These are phyloP conservation scores for Astropecten irregularis DNA, from an alignment of 53 echinoderm and acorn worm genomes.

Conservation along the genomic window DNA sequence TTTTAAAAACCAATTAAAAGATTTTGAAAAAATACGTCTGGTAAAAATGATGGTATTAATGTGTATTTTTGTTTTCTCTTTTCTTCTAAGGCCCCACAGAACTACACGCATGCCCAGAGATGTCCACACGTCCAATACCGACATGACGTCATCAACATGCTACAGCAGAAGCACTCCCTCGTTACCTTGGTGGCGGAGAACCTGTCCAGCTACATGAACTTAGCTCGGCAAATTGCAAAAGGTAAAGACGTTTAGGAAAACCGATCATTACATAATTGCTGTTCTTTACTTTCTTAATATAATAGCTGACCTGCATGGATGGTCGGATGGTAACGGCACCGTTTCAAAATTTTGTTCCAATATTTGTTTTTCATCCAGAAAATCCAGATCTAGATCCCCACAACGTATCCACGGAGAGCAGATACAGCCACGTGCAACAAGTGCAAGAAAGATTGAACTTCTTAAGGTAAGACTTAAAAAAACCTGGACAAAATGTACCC, in stretches of 20 bases:
- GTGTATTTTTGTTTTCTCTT: background rate
- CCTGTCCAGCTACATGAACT: conserved; percentile 93
- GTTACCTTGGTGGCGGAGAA: conserved; percentile 97
- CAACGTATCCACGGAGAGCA: conserved; percentile 71
- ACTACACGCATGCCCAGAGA: conserved; percentile 93
- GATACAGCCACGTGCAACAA: conserved; percentile 95
- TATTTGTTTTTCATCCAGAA: too few relatives aligned
- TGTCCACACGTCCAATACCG: conserved; percentile 96
- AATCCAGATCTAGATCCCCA: conserved; percentile 85
- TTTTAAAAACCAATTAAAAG: too few relatives aligned
- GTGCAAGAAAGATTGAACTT: conserved; percentile 97
- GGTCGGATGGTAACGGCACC: too few relatives aligned
- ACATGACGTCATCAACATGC: conserved; percentile 96
- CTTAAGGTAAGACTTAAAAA: conserved; percentile 56
- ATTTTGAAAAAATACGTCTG: too few relatives aligned
- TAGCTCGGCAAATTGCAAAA: conserved; percentile 87
- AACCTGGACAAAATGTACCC: too few relatives aligned
- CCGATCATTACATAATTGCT: too few relatives aligned
- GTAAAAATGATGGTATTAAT: too few relatives aligned
- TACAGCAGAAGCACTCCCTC: conserved; percentile 92
- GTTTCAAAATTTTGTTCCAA: too few relatives aligned
- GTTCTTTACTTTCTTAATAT: too few relatives aligned
- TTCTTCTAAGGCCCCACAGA: conserved; percentile 90
- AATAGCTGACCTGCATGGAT: too few relatives aligned
- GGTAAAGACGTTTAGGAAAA: too few relatives aligned